A percentile compares a stretch with the other conserved stretches of the same genome.
These are phyloP conservation scores for Boulengeromyrus knoepffleri DNA, from an alignment of 2,113 vertebrate species.

Conservation along the genomic window DNA sequence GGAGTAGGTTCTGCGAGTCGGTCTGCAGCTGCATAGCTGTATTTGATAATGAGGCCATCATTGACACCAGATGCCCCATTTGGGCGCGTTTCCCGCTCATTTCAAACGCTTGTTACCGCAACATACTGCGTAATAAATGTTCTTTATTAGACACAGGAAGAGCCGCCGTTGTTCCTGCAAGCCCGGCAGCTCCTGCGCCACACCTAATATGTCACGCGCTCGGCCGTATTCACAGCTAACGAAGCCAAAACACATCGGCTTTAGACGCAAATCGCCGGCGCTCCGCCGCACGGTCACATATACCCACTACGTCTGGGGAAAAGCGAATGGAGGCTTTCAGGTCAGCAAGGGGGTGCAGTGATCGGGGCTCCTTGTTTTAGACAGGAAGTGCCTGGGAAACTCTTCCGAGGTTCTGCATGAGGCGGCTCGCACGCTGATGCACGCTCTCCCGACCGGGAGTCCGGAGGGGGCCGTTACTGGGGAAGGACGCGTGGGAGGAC, in stretches of 20 bases:
- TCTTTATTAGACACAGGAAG: constrained; percentile 6
- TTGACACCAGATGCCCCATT: constrained; percentile 1
- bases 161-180: not conserved
- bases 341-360: not conserved
- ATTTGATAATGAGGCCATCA: constrained; percentile 8
- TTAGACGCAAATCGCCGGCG: not conserved
- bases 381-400: not conserved
- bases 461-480: constrained; percentile 49
- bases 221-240: not conserved
- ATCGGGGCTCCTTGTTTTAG: not conserved
- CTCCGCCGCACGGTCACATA: not conserved
- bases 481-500: constrained; percentile 50
- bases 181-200: not conserved
- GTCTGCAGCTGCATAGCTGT: not conserved
- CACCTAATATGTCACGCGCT: not conserved
- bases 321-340: not conserved
- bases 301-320: not conserved
- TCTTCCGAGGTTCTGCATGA: not conserved
- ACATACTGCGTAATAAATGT: not conserved
- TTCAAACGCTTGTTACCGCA: not conserved
- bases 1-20: not conserved
- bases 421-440: not conserved
- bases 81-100: not conserved
- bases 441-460: not conserved
- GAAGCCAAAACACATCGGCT: not conserved